phyloP scores from a whole-genome alignment of 2,888 invertebrate genomes.

The Drosophila crucigera region DNA sequence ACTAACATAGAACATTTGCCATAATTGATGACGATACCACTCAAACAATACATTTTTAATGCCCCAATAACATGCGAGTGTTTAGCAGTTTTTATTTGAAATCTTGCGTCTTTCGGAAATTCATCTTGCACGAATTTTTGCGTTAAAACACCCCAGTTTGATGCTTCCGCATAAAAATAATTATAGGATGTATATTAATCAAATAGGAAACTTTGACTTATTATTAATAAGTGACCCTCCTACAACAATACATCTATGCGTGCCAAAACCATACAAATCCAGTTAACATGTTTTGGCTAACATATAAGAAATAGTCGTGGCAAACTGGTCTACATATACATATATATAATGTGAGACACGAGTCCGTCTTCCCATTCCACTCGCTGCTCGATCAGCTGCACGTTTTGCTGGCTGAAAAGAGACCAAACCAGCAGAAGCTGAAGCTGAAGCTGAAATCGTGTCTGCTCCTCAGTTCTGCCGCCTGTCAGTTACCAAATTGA shows the following conservation, averaged over 20 bases:
- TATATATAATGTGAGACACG: conserved; percentile 56
- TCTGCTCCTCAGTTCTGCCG: conserved; percentile 40
- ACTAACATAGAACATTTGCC: conserved; percentile 57
- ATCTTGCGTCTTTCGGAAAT: conserved; percentile 29
- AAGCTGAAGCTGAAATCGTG: conserved; percentile 33
- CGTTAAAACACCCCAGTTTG: neutral
- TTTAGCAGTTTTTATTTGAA: conserved; percentile 29
- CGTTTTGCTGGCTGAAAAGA: conserved; percentile 56
- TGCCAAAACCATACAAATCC: conserved; percentile 33
- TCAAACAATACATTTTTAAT: conserved; percentile 1
- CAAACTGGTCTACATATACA: conserved; percentile 60
- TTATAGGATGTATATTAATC: conserved; percentile 1
- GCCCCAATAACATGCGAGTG: conserved; percentile 30
- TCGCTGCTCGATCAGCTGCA: conserved; percentile 52
- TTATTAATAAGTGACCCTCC: neutral
- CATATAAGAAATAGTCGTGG: conserved; percentile 57
- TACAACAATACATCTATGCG: conserved; percentile 49
- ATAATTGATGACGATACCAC: conserved; percentile 42
- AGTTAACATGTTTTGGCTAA: conserved; percentile 18
- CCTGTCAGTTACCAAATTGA: conserved; percentile 80
- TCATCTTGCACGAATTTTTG: conserved; percentile 37
- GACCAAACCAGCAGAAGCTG: conserved; percentile 54
- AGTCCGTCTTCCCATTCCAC: conserved; percentile 41
- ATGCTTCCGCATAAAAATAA: conserved; percentile 31
- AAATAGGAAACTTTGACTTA: neutral